Percentiles rank a stretch among this genome's conserved stretches.
These are phyloP conservation scores for Clarias magur DNA, from an alignment of 2,113 vertebrate species.

Conservation along the genomic window DNA sequence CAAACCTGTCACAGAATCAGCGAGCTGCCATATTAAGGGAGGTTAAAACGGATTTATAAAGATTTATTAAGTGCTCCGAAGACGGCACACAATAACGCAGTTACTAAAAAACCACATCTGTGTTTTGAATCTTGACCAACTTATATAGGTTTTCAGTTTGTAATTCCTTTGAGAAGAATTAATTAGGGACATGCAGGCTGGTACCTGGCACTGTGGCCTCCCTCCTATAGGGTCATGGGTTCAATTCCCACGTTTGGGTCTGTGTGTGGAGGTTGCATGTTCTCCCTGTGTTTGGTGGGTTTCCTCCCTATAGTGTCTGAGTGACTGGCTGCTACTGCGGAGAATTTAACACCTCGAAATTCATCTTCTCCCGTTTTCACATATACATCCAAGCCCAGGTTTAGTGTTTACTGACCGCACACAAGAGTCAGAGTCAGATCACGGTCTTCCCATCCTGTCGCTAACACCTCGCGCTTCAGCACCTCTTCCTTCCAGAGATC, in stretches of 20 bases:
- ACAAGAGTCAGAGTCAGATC: neutral
- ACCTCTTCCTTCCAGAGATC: neutral
- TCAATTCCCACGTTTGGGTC: too few relatives aligned
- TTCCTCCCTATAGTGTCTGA: neutral
- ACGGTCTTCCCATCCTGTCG: neutral
- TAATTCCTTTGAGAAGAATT: neutral
- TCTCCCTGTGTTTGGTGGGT: too few relatives aligned
- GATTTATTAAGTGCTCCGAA: neutral
- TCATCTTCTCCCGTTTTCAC: neutral
- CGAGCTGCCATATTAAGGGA: neutral
- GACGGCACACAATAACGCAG: neutral
- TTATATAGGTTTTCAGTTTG: neutral
- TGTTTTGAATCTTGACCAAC: neutral
- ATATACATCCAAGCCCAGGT: neutral
- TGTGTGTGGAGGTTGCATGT: too few relatives aligned
- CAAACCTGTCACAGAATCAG: neutral
- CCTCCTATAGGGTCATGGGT: too few relatives aligned
- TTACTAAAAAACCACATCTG: neutral
- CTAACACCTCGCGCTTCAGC: neutral
- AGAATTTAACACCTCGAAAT: neutral
- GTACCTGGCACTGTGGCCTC: neutral
- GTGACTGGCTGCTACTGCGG: neutral
- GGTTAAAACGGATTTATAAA: neutral
- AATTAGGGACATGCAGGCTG: neutral
- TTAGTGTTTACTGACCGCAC: constrained; percentile 3